phyloP scores from a whole-genome alignment of 1,140 invertebrate species.

The Panagrolaimus sp. region DNA sequence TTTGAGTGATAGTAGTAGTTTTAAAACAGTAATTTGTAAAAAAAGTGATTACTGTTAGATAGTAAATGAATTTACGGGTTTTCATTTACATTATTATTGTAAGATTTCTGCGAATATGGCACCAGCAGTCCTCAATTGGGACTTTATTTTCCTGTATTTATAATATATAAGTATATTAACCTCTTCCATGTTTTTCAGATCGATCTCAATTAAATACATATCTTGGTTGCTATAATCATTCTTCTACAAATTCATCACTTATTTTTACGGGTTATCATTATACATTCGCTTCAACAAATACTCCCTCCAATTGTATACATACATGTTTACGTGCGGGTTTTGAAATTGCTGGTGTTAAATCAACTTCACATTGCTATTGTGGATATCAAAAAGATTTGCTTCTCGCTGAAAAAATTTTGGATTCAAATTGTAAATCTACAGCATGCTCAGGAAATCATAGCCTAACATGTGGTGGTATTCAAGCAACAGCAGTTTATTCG shows the following conservation, averaged over 20 bases:
- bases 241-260: too few relatives aligned
- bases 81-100: too few relatives aligned
- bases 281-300: not conserved
- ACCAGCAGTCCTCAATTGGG: too few relatives aligned
- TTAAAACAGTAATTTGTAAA: too few relatives aligned
- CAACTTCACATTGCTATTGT: slow-evolving; percentile 4
- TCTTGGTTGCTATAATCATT: too few relatives aligned
- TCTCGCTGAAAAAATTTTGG: slow-evolving; percentile 3
- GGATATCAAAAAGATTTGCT: slow-evolving; percentile 18
- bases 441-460: slow-evolving; percentile 11
- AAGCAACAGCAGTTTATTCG: not conserved
- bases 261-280: too few relatives aligned
- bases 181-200: too few relatives aligned
- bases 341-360: slow-evolving; percentile 37
- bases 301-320: slow-evolving; percentile 27
- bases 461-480: not conserved
- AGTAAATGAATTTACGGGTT: too few relatives aligned
- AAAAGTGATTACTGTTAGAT: too few relatives aligned
- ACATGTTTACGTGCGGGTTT: slow-evolving; percentile 40
- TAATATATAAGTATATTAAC: slow-evolving; percentile 33
- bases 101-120: too few relatives aligned
- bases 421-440: slow-evolving; percentile 36
- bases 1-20: too few relatives aligned
- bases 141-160: too few relatives aligned
- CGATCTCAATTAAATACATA: slow-evolving; percentile 5